Evolutionary conservation across 2,888 invertebrate species (phyloP), one percentile per base, ranked within the genome.

Genomic region (Folsomia manolachei): DNA sequence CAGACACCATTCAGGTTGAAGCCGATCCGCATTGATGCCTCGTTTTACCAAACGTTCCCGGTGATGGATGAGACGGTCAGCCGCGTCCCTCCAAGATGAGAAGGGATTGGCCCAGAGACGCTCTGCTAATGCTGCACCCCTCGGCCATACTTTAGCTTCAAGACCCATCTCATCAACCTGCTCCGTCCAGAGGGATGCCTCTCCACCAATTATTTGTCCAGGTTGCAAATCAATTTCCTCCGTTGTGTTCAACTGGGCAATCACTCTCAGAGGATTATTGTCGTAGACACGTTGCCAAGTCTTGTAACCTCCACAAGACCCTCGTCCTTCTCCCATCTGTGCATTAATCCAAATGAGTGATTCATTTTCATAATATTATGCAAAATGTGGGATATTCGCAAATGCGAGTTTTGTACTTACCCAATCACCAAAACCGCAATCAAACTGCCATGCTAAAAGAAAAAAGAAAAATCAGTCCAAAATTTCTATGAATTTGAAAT

Each of bases 301-400:
- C 81, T 91, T 93, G 84, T 93, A 95, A 0, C 94, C 94, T 0
- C 93, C 89, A 82, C 95, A 95, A 93, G 94, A 95, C 83, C 94
- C 95, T 81, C 91, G 90, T 18, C 92, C 92, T 63, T 87, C 88
- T 1, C 88, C 89, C 80, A 80, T 80, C 79, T 80, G 23, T 23
- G 63, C n/a, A 69, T 56, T 71, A 51, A 60, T 60, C 19, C 7
- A 60, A 60, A 60, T n/a, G n/a, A n/a, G n/a, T n/a, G n/a, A n/a
- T n/a, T n/a, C n/a, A n/a, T n/a, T n/a, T n/a, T n/a, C n/a, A n/a
- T n/a, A n/a, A n/a, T n/a, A n/a, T n/a, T n/a, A n/a, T n/a, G n/a
- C n/a, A n/a, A n/a, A n/a, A n/a, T n/a, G n/a, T n/a, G n/a, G n/a
- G n/a, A n/a, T n/a, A n/a, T n/a, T n/a, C n/a, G n/a, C n/a, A n/a